phyloP scores from a whole-genome alignment of 2,888 invertebrate genomes.

The Cartodere bifasciata region DNA sequence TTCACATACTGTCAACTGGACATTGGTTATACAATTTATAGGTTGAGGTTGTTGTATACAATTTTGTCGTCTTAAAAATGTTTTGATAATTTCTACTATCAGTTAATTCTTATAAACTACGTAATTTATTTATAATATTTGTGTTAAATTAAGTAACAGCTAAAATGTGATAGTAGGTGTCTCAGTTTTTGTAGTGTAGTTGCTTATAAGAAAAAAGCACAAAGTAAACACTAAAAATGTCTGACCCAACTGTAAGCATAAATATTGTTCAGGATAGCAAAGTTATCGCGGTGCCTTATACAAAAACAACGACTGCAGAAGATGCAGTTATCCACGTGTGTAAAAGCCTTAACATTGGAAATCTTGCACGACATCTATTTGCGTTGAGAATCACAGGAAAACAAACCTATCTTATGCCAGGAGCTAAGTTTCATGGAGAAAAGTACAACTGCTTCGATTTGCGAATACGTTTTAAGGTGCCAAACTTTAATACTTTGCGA shows the following conservation, averaged over 20 bases:
- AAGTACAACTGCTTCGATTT: slow-evolving; percentile 53
- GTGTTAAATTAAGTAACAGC: too few relatives aligned
- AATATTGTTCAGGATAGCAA: slow-evolving; percentile 20
- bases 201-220: too few relatives aligned
- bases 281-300: slow-evolving; percentile 17
- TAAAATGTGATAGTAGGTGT: too few relatives aligned
- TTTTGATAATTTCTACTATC: too few relatives aligned
- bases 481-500: slow-evolving; percentile 47
- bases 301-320: slow-evolving; percentile 43
- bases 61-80: too few relatives aligned
- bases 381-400: slow-evolving; percentile 53
- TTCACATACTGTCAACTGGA: too few relatives aligned
- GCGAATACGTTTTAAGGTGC: slow-evolving; percentile 67
- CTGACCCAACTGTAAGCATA: slow-evolving; percentile 15
- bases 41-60: too few relatives aligned
- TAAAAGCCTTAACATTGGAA: slow-evolving; percentile 58
- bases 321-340: slow-evolving; percentile 60
- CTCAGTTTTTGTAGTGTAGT: too few relatives aligned
- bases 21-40: too few relatives aligned
- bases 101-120: too few relatives aligned
- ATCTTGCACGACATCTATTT: slow-evolving; percentile 66
- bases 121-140: too few relatives aligned
- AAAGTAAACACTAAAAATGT: slow-evolving; percentile 11
- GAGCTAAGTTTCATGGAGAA: slow-evolving; percentile 38
- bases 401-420: slow-evolving; percentile 57